A percentile compares a stretch with the other conserved stretches of the same genome.
Evolutionary conservation across 2,113 vertebrate genomes (phyloP).

Genomic region (Toxotes jaculatrix): DNA sequence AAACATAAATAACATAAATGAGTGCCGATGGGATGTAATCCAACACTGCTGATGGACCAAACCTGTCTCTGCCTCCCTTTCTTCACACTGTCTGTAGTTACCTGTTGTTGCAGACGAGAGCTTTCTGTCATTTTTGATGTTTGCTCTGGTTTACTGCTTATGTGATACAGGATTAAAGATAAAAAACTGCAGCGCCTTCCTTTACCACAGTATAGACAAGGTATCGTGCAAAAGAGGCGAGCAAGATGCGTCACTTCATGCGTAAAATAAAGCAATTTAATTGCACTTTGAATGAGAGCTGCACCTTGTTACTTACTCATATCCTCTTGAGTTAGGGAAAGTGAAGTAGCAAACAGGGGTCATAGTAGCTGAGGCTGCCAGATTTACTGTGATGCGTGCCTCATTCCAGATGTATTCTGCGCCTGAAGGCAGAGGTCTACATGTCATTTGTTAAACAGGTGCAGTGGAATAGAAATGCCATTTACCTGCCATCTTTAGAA

Average conservation of each 20-base stretch:
- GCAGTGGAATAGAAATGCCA: not conserved
- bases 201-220: not conserved
- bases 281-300: slow-evolving; percentile 22
- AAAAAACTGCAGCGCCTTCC: not conserved
- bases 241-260: slow-evolving; percentile 10
- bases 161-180: not conserved
- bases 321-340: not conserved
- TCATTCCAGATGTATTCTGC: slow-evolving; percentile 26
- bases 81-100: not conserved
- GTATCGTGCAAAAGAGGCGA: not conserved
- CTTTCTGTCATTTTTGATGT: not conserved
- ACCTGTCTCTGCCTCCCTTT: not conserved
- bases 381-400: slow-evolving; percentile 13
- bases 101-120: not conserved
- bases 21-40: not conserved
- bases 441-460: slow-evolving; percentile 26
- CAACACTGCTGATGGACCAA: no score
- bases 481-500: slow-evolving; percentile 1
- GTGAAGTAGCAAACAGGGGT: slow-evolving; percentile 29
- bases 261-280: slow-evolving; percentile 6
- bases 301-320: slow-evolving; percentile 9
- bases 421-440: not conserved
- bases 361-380: slow-evolving; percentile 15
- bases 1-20: not conserved
- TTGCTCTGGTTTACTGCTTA: not conserved